Percentiles rank a stretch among this genome's conserved stretches.
Conservation (phyloP, 2,888 invertebrate species). For the Melanophora roralis region DNA sequence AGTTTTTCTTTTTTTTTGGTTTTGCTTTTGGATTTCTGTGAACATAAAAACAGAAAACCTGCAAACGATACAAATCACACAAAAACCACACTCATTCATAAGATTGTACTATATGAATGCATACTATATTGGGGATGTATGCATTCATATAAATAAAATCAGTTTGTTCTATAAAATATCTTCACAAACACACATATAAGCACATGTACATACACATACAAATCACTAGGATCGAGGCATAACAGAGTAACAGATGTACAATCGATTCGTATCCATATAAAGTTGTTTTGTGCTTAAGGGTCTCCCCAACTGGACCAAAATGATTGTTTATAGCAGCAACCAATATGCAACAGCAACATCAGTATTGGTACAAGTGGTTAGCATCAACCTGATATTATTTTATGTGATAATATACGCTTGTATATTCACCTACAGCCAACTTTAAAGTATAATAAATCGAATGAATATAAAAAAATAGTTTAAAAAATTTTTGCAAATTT, state of each 20-base stretch:
- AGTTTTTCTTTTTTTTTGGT: not conserved
- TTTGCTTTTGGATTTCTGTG: not conserved
- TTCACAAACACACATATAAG: not conserved
- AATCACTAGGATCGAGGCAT: constrained; percentile 33
- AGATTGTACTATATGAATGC: constrained; percentile 10
- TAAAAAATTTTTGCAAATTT: no score
- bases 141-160: not conserved
- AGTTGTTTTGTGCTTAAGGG: constrained; percentile 53
- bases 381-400: constrained; percentile 39
- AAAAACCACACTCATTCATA: constrained; percentile 58
- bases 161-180: not conserved
- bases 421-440: constrained; percentile 37
- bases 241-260: constrained; percentile 51
- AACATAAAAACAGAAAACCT: constrained; percentile 44
- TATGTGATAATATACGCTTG: not conserved
- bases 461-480: no score
- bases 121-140: not conserved
- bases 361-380: constrained; percentile 1
- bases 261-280: constrained; percentile 49
- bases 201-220: not conserved
- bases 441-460: constrained; percentile 8
- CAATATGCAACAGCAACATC: constrained; percentile 16
- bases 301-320: constrained; percentile 57
- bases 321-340: constrained; percentile 55
- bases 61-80: constrained; percentile 61